These are phyloP conservation scores for Palythoa caribaeorum DNA, from an alignment of 92 coral and sea anemone genomes.

Conservation along the genomic window DNA sequence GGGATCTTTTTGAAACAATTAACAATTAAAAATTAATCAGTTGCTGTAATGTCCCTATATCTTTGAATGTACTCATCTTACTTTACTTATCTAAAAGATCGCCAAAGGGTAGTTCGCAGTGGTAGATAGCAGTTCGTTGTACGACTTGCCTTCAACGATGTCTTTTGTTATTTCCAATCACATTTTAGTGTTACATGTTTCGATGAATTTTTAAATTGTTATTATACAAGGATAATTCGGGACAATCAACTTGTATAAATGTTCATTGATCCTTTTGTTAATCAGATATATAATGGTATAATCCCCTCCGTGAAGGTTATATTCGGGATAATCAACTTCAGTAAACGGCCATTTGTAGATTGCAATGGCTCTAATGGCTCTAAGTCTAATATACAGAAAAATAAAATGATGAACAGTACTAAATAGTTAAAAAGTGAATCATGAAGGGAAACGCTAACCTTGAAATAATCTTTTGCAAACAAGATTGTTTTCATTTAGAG, in stretches of 20 bases:
- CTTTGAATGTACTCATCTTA: too few species aligned
- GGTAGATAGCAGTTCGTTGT: too few species aligned
- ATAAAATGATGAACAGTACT: neutral
- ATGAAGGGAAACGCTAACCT: neutral
- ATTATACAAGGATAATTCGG: neutral
- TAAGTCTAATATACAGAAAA: too few species aligned
- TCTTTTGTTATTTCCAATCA: neutral
- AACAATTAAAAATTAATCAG: too few species aligned
- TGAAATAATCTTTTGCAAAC: neutral
- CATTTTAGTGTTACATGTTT: neutral
- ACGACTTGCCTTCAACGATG: neutral
- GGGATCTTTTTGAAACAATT: too few species aligned
- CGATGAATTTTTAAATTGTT: too few species aligned
- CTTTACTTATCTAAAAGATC: neutral
- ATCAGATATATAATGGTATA: neutral
- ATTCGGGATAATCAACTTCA: neutral
- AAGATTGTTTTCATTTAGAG: neutral
- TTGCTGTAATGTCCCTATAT: too few species aligned
- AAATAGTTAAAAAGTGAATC: neutral
- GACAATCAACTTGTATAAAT: neutral
- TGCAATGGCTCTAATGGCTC: neutral
- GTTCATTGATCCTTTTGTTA: neutral
- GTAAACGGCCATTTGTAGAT: constrained; percentile 3
- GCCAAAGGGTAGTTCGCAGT: neutral
- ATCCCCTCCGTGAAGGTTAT: neutral